Evolutionary conservation across 2,113 vertebrate genomes (phyloP), one percentile per base, ranked within the genome.

Genomic region (Urocolius indicus): DNA sequence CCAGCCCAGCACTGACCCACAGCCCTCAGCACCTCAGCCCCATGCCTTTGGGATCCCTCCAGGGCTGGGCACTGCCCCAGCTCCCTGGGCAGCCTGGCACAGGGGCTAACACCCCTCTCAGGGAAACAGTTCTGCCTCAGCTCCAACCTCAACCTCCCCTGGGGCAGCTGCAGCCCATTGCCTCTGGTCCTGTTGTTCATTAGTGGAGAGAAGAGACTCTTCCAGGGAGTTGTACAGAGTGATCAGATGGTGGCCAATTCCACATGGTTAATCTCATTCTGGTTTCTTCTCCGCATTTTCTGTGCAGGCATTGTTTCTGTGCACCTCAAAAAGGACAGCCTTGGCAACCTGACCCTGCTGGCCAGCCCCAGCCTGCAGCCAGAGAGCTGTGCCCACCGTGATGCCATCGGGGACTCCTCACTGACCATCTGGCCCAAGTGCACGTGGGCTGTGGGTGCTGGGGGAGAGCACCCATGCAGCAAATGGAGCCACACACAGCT

Each of bases 251-350:
- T 32, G 59, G 17, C 46, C 62, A 46, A 75, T 48, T 22, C 82
- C 38, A 5, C 10, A 5, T 2, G 13, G n/a, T 6, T 67, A 54
- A 83, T 4, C 46, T 57, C 26, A 7, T 41, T n/a, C 74, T 34
- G 2, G 0, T 73, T 76, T 11, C 63, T 48, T 57, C 26, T 5
- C 34, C 8, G 26, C 13, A n/a, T 13, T 21, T 9, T 79, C 32
- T 83, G 57, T 8, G 20, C 90, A 98, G 98, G 98, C 11, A 80
- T 95, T 2, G 72, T 98, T 87, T 98, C 98, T 0, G 98, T 98
- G 59, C 86, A 91, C 51, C 97, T 98, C 86, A 94, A 36, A 73
- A 98, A 96, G 88, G 98, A 98, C 94, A 98, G 96, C 86, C 59
- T 90, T 0, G 98, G 98, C 76, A 97, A 96, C 45, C 87, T 97